Base-by-base conservation (phyloP, 2,113 vertebrate species). In the Ammospiza caudacuta region DNA sequence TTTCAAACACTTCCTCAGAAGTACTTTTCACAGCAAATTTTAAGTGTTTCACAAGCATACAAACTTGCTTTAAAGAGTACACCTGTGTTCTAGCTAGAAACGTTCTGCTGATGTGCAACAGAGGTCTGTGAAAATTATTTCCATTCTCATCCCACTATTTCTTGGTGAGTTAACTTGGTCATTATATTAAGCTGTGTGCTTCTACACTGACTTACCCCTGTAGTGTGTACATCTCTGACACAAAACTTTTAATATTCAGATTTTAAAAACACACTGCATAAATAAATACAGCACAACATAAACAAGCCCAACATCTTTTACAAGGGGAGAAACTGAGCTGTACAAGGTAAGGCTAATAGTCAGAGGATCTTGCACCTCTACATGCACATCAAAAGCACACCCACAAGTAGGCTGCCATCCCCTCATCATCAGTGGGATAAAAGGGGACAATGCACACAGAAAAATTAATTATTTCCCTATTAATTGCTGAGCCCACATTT, bases 401-500 rank as follows among this genome's bases (percentile, higher is more conserved):
- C 25, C 43, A 62, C 0, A n/a, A 29, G 44, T 11, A 55, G 33
- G 54, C 21, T 52, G 55, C 29, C 20, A 61, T 14, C 58, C 63
- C 7, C 33, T 64, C 9, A 2, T 31, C 46, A 90, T 43, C 85
- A 29, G 11, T 35, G 35, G 15, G 31, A 76, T 83, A 83, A 85
- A 64, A 83, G 43, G 7, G 29, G 18, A 22, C 24, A 66, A n/a
- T 8, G 23, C 1, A 1, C 6, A 15, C 0, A 35, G 46, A 59
- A 49, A 83, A 83, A 66, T 6, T 41, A 6, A 27, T 93, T 55
- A 54, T 81, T 82, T 75, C 74, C 31, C n/a, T 67, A 24, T 80
- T 77, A 39, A 59, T 35, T 63, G 47, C 47, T 41, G 44, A 88
- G 59, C 77, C 7, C 6, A 31, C 28, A 47, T 77, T 83, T 93